Conservation (phyloP, 2,888 invertebrate genomes). For the Meganola albula region DNA sequence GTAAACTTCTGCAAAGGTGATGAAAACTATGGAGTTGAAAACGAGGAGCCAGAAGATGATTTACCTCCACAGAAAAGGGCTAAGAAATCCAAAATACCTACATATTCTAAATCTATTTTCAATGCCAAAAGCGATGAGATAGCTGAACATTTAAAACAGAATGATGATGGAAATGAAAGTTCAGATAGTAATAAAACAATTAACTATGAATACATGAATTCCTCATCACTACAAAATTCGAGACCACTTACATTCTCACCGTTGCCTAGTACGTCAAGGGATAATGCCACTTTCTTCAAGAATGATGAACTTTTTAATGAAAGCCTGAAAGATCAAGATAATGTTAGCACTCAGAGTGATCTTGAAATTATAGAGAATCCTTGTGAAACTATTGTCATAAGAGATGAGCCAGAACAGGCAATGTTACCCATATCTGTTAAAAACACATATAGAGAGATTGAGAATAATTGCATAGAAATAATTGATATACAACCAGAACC, state of each 20-base stretch:
- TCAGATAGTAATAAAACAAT: constrained; percentile 34
- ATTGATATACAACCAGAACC: constrained; percentile 1
- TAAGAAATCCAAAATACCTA: constrained; percentile 20
- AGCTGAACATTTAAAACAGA: constrained; percentile 12
- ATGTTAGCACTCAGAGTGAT: constrained; percentile 2
- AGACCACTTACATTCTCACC: constrained; percentile 35
- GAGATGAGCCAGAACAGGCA: constrained; percentile 8
- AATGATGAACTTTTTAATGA: constrained; percentile 43
- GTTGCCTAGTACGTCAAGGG: constrained; percentile 46
- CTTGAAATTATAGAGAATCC: constrained; percentile 25
- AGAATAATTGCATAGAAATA: constrained; percentile 5
- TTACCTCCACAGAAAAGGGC: constrained; percentile 13
- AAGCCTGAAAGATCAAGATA: constrained; percentile 21
- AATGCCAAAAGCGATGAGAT: constrained; percentile 36
- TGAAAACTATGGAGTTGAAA: constrained; percentile 28
- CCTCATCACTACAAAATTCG: neutral
- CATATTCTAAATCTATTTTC: constrained; percentile 33
- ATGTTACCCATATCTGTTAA: neutral
- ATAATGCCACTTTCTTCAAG: constrained; percentile 34
- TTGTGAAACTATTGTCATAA: constrained; percentile 29
- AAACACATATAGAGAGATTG: neutral
- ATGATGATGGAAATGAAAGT: constrained; percentile 24
- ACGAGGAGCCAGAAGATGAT: constrained; percentile 7
- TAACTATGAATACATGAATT: constrained; percentile 17
- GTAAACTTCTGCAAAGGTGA: constrained; percentile 28